phyloP scores from a whole-genome alignment of 2,113 vertebrate species.

The Xyliphius kryptos region DNA sequence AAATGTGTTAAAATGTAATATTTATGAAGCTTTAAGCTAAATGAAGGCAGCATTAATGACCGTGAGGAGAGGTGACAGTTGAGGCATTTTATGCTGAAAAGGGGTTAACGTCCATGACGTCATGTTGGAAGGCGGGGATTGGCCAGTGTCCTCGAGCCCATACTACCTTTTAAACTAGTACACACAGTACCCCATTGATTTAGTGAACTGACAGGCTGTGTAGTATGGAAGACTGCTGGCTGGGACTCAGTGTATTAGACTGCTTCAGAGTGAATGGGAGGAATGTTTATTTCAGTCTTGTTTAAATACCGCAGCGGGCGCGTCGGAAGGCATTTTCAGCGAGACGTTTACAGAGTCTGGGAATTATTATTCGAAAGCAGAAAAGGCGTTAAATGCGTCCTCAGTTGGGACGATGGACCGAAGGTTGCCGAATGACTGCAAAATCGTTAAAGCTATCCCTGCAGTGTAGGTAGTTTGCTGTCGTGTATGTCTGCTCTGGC shows the following conservation, averaged over 20 bases:
- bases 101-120: constrained; percentile 23
- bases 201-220: not conserved
- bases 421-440: constrained; percentile 9
- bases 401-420: constrained; percentile 6
- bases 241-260: not conserved
- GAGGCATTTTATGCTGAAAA: no score
- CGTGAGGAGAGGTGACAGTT: not conserved
- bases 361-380: not conserved
- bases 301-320: constrained; percentile 46
- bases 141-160: not conserved
- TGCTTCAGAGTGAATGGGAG: constrained; percentile 22
- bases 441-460: constrained; percentile 7
- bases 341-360: not conserved
- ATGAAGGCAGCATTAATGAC: no score
- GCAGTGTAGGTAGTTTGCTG: constrained; percentile 32
- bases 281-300: constrained; percentile 29
- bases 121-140: constrained; percentile 25
- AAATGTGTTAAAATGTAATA: no score
- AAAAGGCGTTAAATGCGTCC: not conserved
- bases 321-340: not conserved
- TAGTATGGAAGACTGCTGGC: not conserved
- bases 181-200: not conserved
- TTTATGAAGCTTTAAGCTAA: no score
- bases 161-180: not conserved
- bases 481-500: not conserved